Conservation (phyloP, 1,140 invertebrate genomes). For the Acromyrmex charruanus region DNA sequence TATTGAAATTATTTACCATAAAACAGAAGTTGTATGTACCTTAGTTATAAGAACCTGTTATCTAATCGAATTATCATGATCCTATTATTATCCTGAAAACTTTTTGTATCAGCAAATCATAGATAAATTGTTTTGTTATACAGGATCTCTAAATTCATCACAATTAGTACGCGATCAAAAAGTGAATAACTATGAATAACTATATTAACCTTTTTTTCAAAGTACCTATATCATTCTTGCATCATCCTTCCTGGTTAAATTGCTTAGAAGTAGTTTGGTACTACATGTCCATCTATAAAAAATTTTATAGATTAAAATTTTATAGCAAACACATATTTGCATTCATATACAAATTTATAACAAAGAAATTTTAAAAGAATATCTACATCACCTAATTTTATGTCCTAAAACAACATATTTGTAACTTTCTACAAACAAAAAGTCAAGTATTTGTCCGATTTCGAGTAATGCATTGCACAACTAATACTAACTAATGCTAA, state of each 20-base stretch:
- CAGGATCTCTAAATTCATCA: neutral
- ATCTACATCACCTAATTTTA: neutral
- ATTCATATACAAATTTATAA: too few species aligned
- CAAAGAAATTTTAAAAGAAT: neutral
- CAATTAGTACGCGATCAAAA: neutral
- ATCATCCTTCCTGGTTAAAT: conserved; percentile 69
- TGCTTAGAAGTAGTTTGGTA: conserved; percentile 69
- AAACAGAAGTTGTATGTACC: conserved; percentile 21
- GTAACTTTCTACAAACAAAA: neutral
- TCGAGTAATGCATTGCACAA: neutral
- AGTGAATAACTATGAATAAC: neutral
- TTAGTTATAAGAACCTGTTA: conserved; percentile 36
- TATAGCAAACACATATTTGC: too few species aligned
- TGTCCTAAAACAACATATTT: neutral
- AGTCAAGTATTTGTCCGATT: neutral
- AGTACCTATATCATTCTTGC: conserved; percentile 74
- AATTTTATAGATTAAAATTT: neutral
- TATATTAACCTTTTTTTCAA: conserved; percentile 27
- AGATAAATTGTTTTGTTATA: neutral
- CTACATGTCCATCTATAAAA: conserved; percentile 82
- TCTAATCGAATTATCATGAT: conserved; percentile 6
- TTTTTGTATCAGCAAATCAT: conserved; percentile 15
- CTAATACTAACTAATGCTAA: neutral
- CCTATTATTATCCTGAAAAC: conserved; percentile 5
- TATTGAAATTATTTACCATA: conserved; percentile 76